These are phyloP conservation scores for Myotis myotis DNA, from an alignment of 2,797 vertebrate genomes.

Conservation along the genomic window DNA sequence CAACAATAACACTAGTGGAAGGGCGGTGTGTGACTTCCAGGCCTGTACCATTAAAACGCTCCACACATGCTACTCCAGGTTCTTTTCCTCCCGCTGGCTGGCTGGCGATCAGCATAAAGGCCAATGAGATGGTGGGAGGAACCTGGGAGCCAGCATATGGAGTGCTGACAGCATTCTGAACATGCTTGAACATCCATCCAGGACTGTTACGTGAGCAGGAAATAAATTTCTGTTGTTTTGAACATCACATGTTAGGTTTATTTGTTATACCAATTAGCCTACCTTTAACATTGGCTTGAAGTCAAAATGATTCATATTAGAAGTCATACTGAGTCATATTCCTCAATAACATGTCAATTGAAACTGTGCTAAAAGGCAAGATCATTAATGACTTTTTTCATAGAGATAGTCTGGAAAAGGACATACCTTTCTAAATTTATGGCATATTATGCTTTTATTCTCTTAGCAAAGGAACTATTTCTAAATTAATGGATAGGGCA, in stretches of 20 bases:
- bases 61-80: background rate
- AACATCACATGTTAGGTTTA: background rate
- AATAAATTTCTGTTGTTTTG: slow-evolving; percentile 37
- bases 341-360: slow-evolving; percentile 45
- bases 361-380: slow-evolving; percentile 28
- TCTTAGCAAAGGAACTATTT: slow-evolving; percentile 41
- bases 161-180: background rate
- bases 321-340: slow-evolving; percentile 50
- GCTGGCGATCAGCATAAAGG: background rate
- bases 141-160: background rate
- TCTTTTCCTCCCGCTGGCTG: background rate
- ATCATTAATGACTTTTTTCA: slow-evolving; percentile 31
- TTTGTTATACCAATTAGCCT: slow-evolving; percentile 54
- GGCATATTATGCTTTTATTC: slow-evolving; percentile 23
- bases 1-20: background rate
- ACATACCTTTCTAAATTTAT: slow-evolving; percentile 38
- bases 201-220: background rate
- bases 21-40: background rate
- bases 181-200: background rate
- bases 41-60: background rate
- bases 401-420: background rate
- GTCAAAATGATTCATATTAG: slow-evolving; percentile 47
- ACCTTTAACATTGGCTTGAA: slow-evolving; percentile 46
- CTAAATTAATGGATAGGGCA: slow-evolving; percentile 44
- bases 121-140: background rate